Base-by-base conservation (phyloP, 2,113 vertebrate species). In the Hemiprocne comata region DNA sequence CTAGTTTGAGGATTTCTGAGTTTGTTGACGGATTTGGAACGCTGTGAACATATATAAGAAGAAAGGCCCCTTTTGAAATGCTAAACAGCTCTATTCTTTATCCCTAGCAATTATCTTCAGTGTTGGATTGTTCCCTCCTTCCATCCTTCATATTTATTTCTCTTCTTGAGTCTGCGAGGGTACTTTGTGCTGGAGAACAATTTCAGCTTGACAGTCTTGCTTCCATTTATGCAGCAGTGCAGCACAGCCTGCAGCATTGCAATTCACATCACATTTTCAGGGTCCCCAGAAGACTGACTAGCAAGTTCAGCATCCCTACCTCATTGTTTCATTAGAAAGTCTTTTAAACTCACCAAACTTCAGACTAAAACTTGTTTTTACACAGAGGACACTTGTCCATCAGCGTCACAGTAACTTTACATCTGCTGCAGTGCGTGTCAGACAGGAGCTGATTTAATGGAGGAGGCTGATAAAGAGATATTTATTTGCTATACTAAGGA, bases 61-160 rank as follows among this genome's bases (percentile, higher is more conserved):
- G 90, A 86, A 89, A 80, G 33, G 26, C 33, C 42, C n/a, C 42
- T 60, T 95, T 97, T 95, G 92, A 97, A 96, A 95, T 94, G 89
- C 83, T 95, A 94, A 96, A 61, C 44, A 91, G 69, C 31, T 72
- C 51, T 96, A 46, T 78, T 85, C 66, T 94, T 81, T 91, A 87
- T 94, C 77, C 67, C 31, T 95, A 73, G 50, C 55, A 81, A 93
- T 94, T 96, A 88, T 40, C 64, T 92, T 88, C 6, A 7, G 25
- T 53, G 46, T 61, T 84, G 72, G 34, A 34, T 93, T 73, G 34
- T 74, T 94, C 42, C 31, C 18, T 79, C 18, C 58, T 84, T n/a
- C 71, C 46, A 76, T 26, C 64, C 40, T 69, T 92, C 28, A 38
- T 90, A 57, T 42, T 93, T 94, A 84, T 77, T 54, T 87, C 9